These are phyloP conservation scores for Microcebus lehilahytsara DNA, from an alignment of 2,113 vertebrate species.

Conservation along the genomic window DNA sequence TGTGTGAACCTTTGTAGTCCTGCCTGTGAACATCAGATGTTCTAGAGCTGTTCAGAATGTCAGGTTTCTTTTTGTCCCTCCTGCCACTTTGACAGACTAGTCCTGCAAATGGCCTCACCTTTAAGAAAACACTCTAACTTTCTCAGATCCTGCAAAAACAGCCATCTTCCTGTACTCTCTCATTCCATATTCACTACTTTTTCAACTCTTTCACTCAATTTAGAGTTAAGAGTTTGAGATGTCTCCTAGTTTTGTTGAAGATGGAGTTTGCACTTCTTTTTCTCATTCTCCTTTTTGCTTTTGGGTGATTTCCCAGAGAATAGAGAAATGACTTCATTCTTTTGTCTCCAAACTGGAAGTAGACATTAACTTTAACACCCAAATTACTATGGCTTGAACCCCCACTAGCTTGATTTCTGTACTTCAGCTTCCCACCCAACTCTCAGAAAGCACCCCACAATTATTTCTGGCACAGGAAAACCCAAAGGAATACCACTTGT, in stretches of 20 bases:
- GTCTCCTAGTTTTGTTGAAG: neutral
- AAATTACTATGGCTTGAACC: neutral
- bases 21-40: neutral
- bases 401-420: neutral
- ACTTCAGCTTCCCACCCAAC: neutral
- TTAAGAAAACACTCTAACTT: too few species aligned
- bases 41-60: neutral
- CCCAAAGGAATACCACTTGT: neutral
- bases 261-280: neutral
- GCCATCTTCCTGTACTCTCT: neutral
- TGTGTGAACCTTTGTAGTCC: neutral
- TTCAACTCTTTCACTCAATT: neutral
- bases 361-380: neutral
- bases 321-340: neutral
- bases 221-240: neutral
- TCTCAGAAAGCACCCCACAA: neutral
- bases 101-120: neutral
- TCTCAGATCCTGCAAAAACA: neutral
- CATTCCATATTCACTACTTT: neutral
- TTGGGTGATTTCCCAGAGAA: conserved; percentile 18
- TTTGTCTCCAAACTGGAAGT: conserved; percentile 2
- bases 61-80: neutral
- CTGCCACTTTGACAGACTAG: neutral
- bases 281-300: neutral
- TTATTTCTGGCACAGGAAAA: neutral